Evolutionary conservation across 1,140 invertebrate species (phyloP).

Genomic region (Ptiloglossa arizonensis): DNA sequence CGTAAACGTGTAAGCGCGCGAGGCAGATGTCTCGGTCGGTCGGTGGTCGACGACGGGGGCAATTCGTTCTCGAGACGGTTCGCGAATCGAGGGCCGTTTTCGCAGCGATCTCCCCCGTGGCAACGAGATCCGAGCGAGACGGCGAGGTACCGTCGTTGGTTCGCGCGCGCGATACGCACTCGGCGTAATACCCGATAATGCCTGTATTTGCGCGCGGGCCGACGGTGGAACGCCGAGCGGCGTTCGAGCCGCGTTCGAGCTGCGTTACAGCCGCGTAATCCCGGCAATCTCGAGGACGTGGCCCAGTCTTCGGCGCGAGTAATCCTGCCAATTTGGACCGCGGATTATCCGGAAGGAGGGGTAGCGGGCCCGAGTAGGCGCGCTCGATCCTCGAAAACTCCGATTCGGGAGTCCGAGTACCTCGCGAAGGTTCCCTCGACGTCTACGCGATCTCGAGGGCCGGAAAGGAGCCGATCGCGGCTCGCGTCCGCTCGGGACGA

Average conservation of each 20-base stretch:
- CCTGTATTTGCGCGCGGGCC: conserved; percentile 65
- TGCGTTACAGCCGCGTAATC: conserved; percentile 70
- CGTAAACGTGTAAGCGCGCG: conserved; percentile 19
- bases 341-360: conserved; percentile 65
- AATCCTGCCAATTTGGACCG: conserved; percentile 74
- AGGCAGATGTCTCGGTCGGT: conserved; percentile 47
- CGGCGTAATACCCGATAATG: conserved; percentile 68
- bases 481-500: conserved; percentile 59
- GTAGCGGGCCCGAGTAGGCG: too few species aligned
- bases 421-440: too few species aligned
- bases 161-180: conserved; percentile 41
- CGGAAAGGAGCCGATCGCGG: too few species aligned
- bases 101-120: neutral
- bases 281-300: conserved; percentile 73
- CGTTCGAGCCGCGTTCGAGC: too few species aligned
- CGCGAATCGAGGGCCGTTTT: neutral
- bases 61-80: conserved; percentile 30
- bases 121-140: neutral
- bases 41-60: neutral
- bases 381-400: conserved; percentile 43
- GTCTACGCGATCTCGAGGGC: conserved; percentile 11
- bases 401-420: conserved; percentile 41
- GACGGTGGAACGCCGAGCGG: conserved; percentile 33
- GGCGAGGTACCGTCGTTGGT: conserved; percentile 40
- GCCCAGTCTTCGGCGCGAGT: conserved; percentile 66